These are phyloP conservation scores for Formicarius rufipectus DNA, from an alignment of 2,113 vertebrate species.

Conservation along the genomic window DNA sequence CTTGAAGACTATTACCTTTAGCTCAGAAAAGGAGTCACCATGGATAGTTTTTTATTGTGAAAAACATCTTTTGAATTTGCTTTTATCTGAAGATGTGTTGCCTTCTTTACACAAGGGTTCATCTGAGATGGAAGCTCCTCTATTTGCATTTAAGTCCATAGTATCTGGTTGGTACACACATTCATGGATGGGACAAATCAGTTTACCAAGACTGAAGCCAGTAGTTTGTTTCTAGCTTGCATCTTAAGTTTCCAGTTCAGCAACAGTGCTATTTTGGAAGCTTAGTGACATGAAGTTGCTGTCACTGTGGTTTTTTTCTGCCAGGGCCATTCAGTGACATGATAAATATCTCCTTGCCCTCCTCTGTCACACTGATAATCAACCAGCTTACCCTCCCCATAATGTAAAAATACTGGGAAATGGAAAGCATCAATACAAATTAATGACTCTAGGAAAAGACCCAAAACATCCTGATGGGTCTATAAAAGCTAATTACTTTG, in stretches of 20 bases:
- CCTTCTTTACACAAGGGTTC: background rate
- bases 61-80: background rate
- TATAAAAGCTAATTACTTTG: background rate
- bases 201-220: background rate
- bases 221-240: conserved; percentile 34
- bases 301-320: conserved; percentile 44
- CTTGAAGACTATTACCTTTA: background rate
- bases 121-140: background rate
- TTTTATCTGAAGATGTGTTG: background rate
- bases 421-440: conserved; percentile 25
- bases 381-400: background rate
- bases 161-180: background rate
- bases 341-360: background rate
- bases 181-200: background rate
- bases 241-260: conserved; percentile 49
- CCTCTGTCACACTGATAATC: background rate
- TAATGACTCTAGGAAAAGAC: conserved; percentile 1
- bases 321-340: conserved; percentile 1
- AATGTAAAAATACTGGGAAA: background rate
- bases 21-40: background rate
- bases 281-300: conserved; percentile 43
- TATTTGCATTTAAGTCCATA: background rate
- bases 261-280: conserved; percentile 61
- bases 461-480: background rate
- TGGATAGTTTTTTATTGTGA: background rate